These are phyloP conservation scores for Lutraria rhynchaena DNA, from an alignment of 1,140 invertebrate genomes.

Conservation along the genomic window DNA sequence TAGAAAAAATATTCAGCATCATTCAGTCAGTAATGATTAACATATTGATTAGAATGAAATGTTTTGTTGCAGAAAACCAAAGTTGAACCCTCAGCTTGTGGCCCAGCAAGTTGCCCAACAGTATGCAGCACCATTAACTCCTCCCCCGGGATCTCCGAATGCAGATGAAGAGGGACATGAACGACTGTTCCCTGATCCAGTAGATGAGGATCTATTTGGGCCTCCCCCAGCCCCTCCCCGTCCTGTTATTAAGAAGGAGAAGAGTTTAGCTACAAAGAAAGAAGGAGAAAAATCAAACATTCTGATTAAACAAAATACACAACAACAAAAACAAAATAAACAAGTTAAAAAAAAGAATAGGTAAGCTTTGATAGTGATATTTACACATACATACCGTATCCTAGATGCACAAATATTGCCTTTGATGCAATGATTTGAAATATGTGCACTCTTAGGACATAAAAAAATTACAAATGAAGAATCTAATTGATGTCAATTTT, in stretches of 20 bases:
- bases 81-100: conserved; percentile 45
- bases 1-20: too few species aligned
- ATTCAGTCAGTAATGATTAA: too few species aligned
- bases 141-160: conserved; percentile 18
- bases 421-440: too few species aligned
- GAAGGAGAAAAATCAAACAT: conserved; percentile 44
- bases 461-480: too few species aligned
- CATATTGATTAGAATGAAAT: too few species aligned
- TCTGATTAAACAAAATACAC: conserved; percentile 22
- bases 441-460: too few species aligned
- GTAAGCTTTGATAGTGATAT: too few species aligned
- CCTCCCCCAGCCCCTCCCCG: conserved; percentile 36
- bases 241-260: conserved; percentile 40
- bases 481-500: too few species aligned
- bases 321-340: conserved; percentile 37
- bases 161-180: conserved; percentile 24
- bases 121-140: conserved; percentile 38
- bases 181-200: conserved; percentile 2
- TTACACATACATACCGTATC: too few species aligned
- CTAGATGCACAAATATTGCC: too few species aligned
- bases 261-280: background rate
- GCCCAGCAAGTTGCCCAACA: conserved; percentile 56
- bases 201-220: conserved; percentile 19
- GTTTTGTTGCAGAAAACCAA: conserved; percentile 37
- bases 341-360: conserved; percentile 22